Conservation (phyloP, 2,888 invertebrate species). For the Agrotis exclamationis region DNA sequence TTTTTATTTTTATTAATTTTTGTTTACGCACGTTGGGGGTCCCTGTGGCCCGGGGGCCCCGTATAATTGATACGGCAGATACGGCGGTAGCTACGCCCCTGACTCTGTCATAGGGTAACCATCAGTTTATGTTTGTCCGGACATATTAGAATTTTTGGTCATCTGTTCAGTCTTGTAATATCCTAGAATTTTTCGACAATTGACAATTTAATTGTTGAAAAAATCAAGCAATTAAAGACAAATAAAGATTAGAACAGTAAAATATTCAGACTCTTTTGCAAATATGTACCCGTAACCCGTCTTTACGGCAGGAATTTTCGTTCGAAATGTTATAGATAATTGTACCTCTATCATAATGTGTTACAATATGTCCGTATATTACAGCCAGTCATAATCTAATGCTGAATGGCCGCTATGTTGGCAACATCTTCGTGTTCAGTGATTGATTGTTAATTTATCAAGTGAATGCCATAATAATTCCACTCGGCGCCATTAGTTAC, state of each 20-base stretch:
- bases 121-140: background rate
- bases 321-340: too few species aligned
- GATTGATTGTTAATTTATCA: constrained; percentile 38
- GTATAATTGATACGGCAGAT: too few species aligned
- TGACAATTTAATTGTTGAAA: too few species aligned
- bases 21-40: too few species aligned
- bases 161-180: background rate
- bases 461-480: constrained; percentile 23
- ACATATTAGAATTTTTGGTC: background rate
- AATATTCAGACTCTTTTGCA: background rate
- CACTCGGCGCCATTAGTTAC: constrained; percentile 4
- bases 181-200: background rate
- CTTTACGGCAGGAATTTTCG: background rate
- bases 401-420: constrained; percentile 5
- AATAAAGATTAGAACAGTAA: background rate
- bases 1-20: too few species aligned
- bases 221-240: too few species aligned
- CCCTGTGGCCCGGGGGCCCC: too few species aligned
- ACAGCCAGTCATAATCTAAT: background rate
- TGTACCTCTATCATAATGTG: too few species aligned
- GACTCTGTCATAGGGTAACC: background rate
- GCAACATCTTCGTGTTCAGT: constrained; percentile 22
- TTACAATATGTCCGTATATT: background rate
- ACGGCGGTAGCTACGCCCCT: too few species aligned
- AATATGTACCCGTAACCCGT: too few species aligned